Evolutionary conservation across 1,140 invertebrate species (phyloP), one percentile per base, ranked within the genome.

Genomic region (Cydia amplana): DNA sequence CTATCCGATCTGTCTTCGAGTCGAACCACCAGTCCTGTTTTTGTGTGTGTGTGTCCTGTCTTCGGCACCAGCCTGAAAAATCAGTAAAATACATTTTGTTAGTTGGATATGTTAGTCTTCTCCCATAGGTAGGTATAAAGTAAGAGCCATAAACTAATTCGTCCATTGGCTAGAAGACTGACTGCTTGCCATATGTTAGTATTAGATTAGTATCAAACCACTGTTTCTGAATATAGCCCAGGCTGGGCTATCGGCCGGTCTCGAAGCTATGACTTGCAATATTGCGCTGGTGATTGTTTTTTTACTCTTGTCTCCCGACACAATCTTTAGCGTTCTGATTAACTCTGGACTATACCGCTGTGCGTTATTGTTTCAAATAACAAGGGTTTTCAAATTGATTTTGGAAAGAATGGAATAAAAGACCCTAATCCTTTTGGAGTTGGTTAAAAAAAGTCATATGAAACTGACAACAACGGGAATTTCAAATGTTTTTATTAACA

Each of bases 271-370:
- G 91, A 92, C 91, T 91, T 92, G 90, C 90, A 81, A 82, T 91
- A 90, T 92, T 91, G 83, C 88, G 85, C 85, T 87, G 87, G 87
- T 88, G 87, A 90, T 90, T 91, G 85, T 90, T 88, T 88, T 83
- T 90, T 89, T 78, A 79, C 80, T 85, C 88, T 92, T 92, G 90
- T 93, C 91, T 91, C 82, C 82, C 84, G 84, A 93, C 91, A 91
- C 91, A 89, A 91, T 92, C 91, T 92, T 92, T 92, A 91, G 86
- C 88, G 88, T 89, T 92, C 89, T 90, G 91, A 92, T 92, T 91
- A 91, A 87, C 87, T 90, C 80, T 83, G 85, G 88, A 87, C 88
- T 92, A 88, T 87, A 91, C 84, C 85, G 89, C 88, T 91, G 88
- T 87, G 87, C 90, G 65, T 88, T 85, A 86, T 92, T 92, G 91